Base-by-base conservation (phyloP, 2,888 invertebrate species). In the Cyaniris semiargus region DNA sequence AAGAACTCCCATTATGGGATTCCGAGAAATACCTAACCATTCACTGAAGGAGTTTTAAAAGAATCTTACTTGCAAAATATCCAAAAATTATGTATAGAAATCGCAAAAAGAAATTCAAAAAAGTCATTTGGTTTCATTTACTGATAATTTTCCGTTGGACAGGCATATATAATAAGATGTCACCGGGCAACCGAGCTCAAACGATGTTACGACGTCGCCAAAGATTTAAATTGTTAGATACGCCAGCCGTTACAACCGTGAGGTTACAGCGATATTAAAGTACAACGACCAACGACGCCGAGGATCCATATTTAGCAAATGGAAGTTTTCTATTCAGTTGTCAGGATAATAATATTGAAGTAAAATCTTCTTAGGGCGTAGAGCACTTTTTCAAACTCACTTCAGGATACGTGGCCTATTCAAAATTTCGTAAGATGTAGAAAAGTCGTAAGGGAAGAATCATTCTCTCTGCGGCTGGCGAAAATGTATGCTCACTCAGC, bases 51-150 rank as follows among this genome's bases (percentile, higher is more conserved):
- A 60, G 21, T 60, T 60, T 60, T 13, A 4, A 60, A 21, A 13
- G 21, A n/a, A n/a, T n/a, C 1, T n/a, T 58, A 60, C 21, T 60
- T 60, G 13, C 4, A 13, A 60, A 58, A 58, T n/a, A 7, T 3
- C 21, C 58, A 21, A 10, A 21, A 60, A 10, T 13, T 60, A 4
- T 3, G 10, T 21, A 60, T 21, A 60, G 23, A 60, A 21, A n/a
- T 10, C 23, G 23, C 13, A 8, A 1, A 10, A 23, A 23, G 3
- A 60, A 10, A 23, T 23, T 23, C 60, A 21, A 4, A 13, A 23
- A 60, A 60, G 60, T 60, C 10, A 60, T 60, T 60, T 60, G 60
- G 60, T 23, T 60, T 60, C 60, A 60, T 60, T 60, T 60, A 60
- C 10, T 60, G 60, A 60, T 23, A 60, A 60, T 60, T 60, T 60